Conservation (phyloP, 2,888 invertebrate species). For the Bursaphelenchus okinawaensis region DNA sequence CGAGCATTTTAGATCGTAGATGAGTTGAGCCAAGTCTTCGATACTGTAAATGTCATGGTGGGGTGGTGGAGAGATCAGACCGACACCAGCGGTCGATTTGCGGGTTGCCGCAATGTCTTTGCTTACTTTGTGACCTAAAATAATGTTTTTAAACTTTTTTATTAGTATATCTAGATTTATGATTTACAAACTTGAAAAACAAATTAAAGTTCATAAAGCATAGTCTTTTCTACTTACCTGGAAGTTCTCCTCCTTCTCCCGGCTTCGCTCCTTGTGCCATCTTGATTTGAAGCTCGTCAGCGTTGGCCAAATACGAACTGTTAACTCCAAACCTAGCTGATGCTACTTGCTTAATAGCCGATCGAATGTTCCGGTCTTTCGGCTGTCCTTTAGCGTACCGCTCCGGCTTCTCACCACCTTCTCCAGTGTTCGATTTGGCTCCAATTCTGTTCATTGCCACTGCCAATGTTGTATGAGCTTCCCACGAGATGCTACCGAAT, state of each 20-base stretch:
- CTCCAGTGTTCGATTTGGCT: conserved; percentile 97
- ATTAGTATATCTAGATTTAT: too few species aligned
- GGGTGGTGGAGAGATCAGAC: conserved; percentile 96
- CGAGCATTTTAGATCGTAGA: conserved; percentile 94
- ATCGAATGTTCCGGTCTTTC: conserved; percentile 75
- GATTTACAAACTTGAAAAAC: too few species aligned
- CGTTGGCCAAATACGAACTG: conserved; percentile 89
- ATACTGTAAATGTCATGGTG: conserved; percentile 99
- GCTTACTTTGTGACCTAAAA: conserved; percentile 77
- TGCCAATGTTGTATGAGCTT: conserved; percentile 89
- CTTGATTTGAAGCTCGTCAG: conserved; percentile 97
- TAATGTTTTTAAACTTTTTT: too few species aligned
- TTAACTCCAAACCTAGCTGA: conserved; percentile 97
- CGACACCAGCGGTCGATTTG: conserved; percentile 91
- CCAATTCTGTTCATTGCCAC: conserved; percentile 94
- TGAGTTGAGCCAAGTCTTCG: conserved; percentile 93
- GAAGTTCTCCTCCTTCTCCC: conserved; percentile 94
- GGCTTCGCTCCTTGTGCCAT: conserved; percentile 99
- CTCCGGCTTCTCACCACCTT: conserved; percentile 74
- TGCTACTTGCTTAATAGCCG: conserved; percentile 96
- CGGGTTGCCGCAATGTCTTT: conserved; percentile 88
- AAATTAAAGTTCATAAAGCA: too few species aligned
- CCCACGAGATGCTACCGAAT: conserved; percentile 90
- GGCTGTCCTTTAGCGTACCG: conserved; percentile 70
- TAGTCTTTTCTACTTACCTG: too few species aligned